Percentiles rank a stretch among this genome's conserved stretches.
Conservation (phyloP, 1,140 invertebrate genomes). For the Anadara kagoshimensis region DNA sequence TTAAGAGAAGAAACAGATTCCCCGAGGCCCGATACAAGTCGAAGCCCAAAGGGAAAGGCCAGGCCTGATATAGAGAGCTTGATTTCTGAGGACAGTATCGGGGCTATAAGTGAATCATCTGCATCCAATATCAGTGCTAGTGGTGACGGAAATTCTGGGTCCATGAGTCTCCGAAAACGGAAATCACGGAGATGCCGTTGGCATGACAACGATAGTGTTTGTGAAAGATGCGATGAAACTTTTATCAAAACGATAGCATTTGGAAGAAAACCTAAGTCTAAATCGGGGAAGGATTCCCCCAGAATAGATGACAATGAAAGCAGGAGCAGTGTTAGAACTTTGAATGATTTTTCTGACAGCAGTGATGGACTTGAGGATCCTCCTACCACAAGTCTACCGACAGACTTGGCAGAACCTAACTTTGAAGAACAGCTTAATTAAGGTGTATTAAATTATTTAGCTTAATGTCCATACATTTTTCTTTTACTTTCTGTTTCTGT, state of each 20-base stretch:
- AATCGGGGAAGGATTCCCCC: no score
- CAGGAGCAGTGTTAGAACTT: no score
- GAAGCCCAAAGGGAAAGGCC: conserved; percentile 5
- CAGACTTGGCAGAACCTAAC: no score
- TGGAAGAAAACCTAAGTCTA: no score
- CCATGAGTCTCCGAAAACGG: background rate
- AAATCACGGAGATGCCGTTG: conserved; percentile 34
- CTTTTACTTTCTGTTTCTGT: no score
- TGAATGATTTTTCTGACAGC: no score
- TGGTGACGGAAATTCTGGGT: background rate
- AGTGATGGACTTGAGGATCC: no score
- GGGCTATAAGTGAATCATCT: background rate
- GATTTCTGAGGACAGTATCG: background rate
- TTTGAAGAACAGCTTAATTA: no score
- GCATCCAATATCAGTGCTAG: background rate
- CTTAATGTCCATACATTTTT: no score
- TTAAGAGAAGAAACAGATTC: conserved; percentile 4
- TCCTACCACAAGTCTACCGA: no score
- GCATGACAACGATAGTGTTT: conserved; percentile 41
- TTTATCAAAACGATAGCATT: conserved; percentile 39
- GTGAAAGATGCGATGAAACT: conserved; percentile 37
- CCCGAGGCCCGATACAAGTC: background rate
- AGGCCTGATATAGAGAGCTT: background rate
- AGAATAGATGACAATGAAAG: no score
- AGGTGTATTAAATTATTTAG: no score